Conservation (phyloP, 2,888 invertebrate species). For the Ceriagrion tenellum region DNA sequence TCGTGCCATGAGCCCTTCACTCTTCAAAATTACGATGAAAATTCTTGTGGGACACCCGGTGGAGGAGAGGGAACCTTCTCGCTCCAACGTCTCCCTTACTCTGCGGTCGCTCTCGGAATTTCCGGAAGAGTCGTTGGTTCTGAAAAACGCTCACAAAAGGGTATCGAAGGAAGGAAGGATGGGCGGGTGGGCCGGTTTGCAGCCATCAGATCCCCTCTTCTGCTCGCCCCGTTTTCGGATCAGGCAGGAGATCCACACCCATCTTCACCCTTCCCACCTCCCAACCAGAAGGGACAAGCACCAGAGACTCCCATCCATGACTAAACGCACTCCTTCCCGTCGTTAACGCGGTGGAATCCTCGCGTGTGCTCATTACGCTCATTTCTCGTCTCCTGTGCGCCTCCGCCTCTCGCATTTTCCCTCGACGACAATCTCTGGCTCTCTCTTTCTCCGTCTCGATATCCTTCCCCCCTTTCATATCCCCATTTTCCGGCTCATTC, state of each 20-base stretch:
- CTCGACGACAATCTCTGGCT: neutral
- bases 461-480: slow-evolving; percentile 21
- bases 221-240: neutral
- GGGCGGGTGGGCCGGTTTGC: neutral
- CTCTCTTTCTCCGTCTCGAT: neutral
- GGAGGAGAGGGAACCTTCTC: neutral
- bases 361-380: slow-evolving; percentile 20
- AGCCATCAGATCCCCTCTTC: neutral
- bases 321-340: slow-evolving; percentile 21
- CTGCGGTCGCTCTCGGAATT: neutral
- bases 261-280: too few species aligned
- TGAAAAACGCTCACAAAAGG: neutral
- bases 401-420: neutral
- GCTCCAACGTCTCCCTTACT: neutral
- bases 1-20: neutral
- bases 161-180: neutral
- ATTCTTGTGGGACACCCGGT: neutral
- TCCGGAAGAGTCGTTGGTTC: neutral
- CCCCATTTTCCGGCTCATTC: slow-evolving; percentile 36
- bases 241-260: neutral
- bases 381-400: neutral
- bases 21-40: neutral
- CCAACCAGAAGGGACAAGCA: neutral
- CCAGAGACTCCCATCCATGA: neutral
- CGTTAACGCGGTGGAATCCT: slow-evolving; percentile 9